Conservation (phyloP, 2,888 invertebrate genomes). For the Tetanocera ferruginea region DNA sequence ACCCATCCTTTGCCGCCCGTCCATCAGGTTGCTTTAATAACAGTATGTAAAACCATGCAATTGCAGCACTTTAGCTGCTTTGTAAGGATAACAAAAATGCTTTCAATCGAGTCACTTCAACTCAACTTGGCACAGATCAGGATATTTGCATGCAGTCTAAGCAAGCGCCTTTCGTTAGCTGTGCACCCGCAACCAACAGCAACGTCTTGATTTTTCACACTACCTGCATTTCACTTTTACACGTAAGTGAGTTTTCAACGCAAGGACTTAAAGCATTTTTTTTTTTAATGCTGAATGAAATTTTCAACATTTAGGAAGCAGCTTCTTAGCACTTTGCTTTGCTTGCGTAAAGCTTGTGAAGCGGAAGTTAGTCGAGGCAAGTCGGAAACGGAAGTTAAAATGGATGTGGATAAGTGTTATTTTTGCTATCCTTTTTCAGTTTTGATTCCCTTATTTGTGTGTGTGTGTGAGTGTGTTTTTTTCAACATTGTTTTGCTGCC, state of each 20-base stretch:
- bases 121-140: neutral
- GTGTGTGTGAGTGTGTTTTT: neutral
- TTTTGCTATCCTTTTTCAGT: neutral
- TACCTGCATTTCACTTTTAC: neutral
- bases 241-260: neutral
- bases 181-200: neutral
- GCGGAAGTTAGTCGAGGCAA: neutral
- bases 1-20: neutral
- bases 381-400: neutral
- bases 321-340: neutral
- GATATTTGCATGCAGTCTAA: neutral
- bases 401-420: neutral
- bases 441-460: neutral
- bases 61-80: constrained; percentile 10
- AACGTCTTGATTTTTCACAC: neutral
- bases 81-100: constrained; percentile 16
- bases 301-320: neutral
- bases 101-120: neutral
- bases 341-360: neutral
- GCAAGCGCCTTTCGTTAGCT: neutral
- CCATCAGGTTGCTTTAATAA: neutral
- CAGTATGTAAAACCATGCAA: neutral
- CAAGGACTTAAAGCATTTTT: neutral
- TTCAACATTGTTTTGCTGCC: neutral
- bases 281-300: neutral